phyloP scores from a whole-genome alignment of 2,797 vertebrate species.

The Champsocephalus esox region DNA sequence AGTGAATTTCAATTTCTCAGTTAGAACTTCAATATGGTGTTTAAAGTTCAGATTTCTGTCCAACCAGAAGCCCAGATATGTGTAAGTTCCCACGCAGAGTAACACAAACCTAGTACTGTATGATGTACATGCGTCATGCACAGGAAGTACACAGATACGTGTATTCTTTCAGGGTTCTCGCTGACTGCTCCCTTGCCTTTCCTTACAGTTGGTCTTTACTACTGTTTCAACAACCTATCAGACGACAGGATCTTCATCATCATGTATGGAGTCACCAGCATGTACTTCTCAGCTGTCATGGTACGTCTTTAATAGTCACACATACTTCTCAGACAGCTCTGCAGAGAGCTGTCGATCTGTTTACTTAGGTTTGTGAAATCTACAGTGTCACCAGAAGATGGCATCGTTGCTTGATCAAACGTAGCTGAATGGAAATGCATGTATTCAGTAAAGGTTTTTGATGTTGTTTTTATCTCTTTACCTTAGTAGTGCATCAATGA shows the following conservation, averaged over 20 bases:
- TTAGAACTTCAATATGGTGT: too few relatives aligned
- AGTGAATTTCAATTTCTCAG: too few relatives aligned
- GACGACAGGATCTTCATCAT: conserved; percentile 99
- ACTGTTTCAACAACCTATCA: conserved; percentile 98
- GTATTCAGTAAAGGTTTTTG: neutral
- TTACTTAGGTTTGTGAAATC: conserved; percentile 10
- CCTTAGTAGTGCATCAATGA: too few relatives aligned
- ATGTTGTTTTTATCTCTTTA: neutral
- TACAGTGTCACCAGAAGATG: conserved; percentile 4
- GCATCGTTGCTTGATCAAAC: neutral
- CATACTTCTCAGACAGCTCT: accelerated
- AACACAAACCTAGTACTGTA: neutral
- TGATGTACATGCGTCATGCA: neutral
- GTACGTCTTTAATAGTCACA: conserved; percentile 75
- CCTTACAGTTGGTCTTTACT: conserved; percentile 94
- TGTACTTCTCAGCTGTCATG: conserved; percentile 99
- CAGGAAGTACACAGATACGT: neutral
- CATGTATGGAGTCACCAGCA: conserved; percentile 99
- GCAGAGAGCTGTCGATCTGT: neutral
- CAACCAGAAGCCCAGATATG: too few relatives aligned
- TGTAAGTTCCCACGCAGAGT: neutral
- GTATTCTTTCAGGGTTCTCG: neutral
- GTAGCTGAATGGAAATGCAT: neutral
- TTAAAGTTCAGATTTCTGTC: too few relatives aligned
- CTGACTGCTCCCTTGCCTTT: conserved; percentile 15